Evolutionary conservation across 2,797 vertebrate species (phyloP).

Genomic region (Clarias platycephalus): DNA sequence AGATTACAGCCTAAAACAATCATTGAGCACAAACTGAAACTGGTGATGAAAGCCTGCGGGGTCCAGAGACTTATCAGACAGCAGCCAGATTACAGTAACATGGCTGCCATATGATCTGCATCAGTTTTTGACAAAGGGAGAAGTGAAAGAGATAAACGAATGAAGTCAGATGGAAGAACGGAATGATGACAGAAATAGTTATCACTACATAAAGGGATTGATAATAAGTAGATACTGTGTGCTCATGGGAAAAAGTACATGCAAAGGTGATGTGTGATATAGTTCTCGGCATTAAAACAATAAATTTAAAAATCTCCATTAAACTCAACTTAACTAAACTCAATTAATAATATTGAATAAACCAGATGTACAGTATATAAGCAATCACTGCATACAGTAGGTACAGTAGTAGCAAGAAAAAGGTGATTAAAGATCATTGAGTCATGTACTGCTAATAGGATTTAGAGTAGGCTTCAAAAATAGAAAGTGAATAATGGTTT

Average conservation of each 20-base stretch:
- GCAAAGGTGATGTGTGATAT: not conserved
- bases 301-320: not conserved
- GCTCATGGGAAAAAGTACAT: not conserved
- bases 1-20: conserved; percentile 39
- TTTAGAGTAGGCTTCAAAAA: not conserved
- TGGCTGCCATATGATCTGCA: not conserved
- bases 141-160: not conserved
- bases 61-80: conserved; percentile 34
- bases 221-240: not conserved
- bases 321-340: not conserved
- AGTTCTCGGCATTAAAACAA: not conserved
- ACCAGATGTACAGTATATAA: not conserved
- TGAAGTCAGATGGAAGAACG: not conserved
- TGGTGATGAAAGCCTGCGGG: conserved; percentile 25
- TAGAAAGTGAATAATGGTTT: not conserved
- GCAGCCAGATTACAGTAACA: not conserved
- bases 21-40: not conserved
- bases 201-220: not conserved
- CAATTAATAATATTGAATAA: not conserved
- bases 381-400: not conserved
- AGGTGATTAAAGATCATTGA: not conserved
- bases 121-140: not conserved
- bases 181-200: not conserved
- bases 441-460: not conserved
- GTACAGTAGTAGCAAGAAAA: no score